Conservation (phyloP, 2,797 vertebrate genomes). For the Rhynchotus rufescens region DNA sequence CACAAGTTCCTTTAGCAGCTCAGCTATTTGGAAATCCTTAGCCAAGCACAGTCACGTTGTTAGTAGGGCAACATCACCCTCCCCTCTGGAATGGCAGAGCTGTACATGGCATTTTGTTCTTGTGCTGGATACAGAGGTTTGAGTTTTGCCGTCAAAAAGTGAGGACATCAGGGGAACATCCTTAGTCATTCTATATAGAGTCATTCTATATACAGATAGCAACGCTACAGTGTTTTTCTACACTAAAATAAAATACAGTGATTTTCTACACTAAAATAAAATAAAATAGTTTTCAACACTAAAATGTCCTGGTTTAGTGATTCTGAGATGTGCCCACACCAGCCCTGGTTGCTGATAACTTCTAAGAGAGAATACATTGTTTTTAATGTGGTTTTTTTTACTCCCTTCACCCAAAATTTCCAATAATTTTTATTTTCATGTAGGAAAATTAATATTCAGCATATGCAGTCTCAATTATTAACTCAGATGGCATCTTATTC, state of each 20-base stretch:
- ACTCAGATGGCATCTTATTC: neutral
- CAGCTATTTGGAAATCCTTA: constrained; percentile 4
- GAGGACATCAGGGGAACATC: neutral
- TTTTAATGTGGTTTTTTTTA: neutral
- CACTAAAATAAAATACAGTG: neutral
- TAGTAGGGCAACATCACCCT: neutral
- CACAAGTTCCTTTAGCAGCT: neutral
- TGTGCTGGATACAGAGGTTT: neutral
- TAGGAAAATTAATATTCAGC: neutral
- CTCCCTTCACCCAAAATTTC: neutral
- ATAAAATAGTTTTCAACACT: neutral
- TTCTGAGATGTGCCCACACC: neutral
- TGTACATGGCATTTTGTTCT: neutral
- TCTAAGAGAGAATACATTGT: neutral
- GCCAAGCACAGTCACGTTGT: neutral
- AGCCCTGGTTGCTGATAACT: neutral
- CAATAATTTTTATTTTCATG: fast-evolving
- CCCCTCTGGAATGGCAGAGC: neutral
- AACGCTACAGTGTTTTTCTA: neutral
- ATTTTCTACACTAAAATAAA: neutral
- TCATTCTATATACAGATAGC: too few species aligned
- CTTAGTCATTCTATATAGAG: neutral
- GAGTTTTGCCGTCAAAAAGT: neutral
- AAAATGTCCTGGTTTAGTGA: neutral
- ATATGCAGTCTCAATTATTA: neutral